These are phyloP conservation scores for Drosophila varians DNA, from an alignment of 1,140 invertebrate species.

Conservation along the genomic window DNA sequence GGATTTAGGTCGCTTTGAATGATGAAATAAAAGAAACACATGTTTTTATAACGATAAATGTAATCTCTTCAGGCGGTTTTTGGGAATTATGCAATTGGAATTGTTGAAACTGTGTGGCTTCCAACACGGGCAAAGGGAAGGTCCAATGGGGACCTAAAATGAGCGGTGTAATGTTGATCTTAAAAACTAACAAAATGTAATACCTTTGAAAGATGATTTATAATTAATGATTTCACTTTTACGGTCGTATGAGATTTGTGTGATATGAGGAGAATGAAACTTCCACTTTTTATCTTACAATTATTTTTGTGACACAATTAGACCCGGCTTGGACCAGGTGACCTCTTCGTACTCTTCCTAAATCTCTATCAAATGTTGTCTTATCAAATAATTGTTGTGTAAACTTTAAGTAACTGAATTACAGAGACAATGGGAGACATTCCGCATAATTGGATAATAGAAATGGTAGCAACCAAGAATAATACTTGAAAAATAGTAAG, in stretches of 20 bases:
- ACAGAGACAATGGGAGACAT: background rate
- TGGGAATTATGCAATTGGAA: constrained; percentile 36
- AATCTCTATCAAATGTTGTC: background rate
- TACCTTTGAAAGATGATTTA: constrained; percentile 54
- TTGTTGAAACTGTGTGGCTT: background rate
- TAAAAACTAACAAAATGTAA: constrained; percentile 65
- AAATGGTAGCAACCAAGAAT: background rate
- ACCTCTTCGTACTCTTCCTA: constrained; percentile 1
- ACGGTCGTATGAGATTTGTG: constrained; percentile 6
- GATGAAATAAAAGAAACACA: constrained; percentile 10
- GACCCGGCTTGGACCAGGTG: constrained; percentile 5
- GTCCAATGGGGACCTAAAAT: constrained; percentile 38
- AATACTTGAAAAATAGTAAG: background rate
- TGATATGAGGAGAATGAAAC: constrained; percentile 6
- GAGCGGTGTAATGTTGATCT: constrained; percentile 46
- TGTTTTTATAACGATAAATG: constrained; percentile 70
- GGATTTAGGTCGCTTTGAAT: constrained; percentile 25
- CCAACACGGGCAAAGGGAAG: constrained; percentile 18
- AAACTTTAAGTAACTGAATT: constrained; percentile 8
- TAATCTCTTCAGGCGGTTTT: constrained; percentile 66
- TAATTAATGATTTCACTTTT: background rate
- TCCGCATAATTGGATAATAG: background rate
- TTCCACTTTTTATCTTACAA: constrained; percentile 8
- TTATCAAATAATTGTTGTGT: background rate
- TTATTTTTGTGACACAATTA: background rate